phyloP scores from a whole-genome alignment of 1,140 invertebrate genomes.

The Chlorops oryzae region DNA sequence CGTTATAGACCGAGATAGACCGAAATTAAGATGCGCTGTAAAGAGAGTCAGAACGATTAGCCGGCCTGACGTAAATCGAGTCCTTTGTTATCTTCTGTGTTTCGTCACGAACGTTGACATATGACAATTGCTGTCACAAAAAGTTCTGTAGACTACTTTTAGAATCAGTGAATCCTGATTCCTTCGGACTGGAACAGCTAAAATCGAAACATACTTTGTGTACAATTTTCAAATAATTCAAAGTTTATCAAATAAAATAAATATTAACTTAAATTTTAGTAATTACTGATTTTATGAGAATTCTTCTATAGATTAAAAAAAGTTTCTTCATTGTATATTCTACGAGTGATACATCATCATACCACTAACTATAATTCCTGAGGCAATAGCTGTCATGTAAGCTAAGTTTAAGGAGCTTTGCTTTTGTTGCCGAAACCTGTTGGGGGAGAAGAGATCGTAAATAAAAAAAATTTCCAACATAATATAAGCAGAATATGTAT shows the following conservation, averaged over 20 bases:
- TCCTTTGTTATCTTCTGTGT: too few species aligned
- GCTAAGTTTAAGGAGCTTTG: conserved; percentile 21
- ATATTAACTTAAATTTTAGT: background rate
- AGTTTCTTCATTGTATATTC: background rate
- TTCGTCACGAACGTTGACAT: background rate
- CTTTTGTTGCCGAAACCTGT: conserved; percentile 21
- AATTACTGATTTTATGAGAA: background rate
- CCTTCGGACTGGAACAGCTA: conserved; percentile 1
- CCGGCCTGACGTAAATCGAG: too few species aligned
- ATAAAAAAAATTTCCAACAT: background rate
- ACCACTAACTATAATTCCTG: conserved; percentile 24
- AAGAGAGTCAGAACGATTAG: too few species aligned
- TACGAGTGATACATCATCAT: conserved; percentile 20
- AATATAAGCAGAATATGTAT: background rate
- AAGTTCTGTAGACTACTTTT: too few species aligned
- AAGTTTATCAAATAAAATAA: background rate
- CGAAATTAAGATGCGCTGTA: too few species aligned
- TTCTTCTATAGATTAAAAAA: conserved; percentile 12
- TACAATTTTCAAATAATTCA: background rate
- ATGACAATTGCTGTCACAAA: background rate
- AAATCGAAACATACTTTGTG: background rate
- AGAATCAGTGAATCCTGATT: too few species aligned
- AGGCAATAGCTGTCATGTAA: conserved; percentile 28
- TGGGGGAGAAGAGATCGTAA: conserved; percentile 7
- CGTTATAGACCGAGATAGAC: too few species aligned